These are phyloP conservation scores for Nycticorax nycticorax DNA, from an alignment of 2,113 vertebrate genomes.

Conservation along the genomic window DNA sequence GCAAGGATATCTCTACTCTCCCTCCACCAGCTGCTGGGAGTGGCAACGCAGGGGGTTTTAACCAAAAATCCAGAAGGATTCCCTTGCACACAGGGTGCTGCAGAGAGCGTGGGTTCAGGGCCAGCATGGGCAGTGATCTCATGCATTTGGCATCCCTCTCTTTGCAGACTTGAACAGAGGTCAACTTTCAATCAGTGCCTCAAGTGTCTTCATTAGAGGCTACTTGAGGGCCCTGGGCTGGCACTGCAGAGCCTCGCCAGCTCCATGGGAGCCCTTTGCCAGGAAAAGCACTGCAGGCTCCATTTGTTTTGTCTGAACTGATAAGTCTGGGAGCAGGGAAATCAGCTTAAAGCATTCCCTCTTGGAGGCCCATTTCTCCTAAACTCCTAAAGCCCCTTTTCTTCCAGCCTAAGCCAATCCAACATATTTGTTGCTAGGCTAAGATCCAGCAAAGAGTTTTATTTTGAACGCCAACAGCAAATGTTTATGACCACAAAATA, in stretches of 20 bases:
- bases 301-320: not conserved
- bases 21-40: not conserved
- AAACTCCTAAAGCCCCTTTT: not conserved
- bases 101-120: rapidly evolving
- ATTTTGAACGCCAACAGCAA: conserved; percentile 14
- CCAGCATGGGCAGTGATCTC: rapidly evolving
- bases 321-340: not conserved
- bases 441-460: conserved; percentile 5
- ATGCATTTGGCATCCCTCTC: not conserved
- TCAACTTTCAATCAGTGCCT: not conserved
- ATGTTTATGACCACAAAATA: conserved; percentile 37
- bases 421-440: not conserved
- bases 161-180: not conserved
- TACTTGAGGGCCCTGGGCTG: not conserved
- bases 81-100: not conserved
- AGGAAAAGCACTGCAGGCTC: not conserved
- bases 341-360: not conserved
- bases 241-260: not conserved
- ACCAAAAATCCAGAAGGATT: not conserved
- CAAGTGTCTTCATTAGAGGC: not conserved
- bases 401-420: not conserved
- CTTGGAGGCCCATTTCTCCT: not conserved
- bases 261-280: not conserved
- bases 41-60: not conserved
- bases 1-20: not conserved